Conservation (phyloP, 2,797 vertebrate genomes). For the Cynodonichthys magdalenae region DNA sequence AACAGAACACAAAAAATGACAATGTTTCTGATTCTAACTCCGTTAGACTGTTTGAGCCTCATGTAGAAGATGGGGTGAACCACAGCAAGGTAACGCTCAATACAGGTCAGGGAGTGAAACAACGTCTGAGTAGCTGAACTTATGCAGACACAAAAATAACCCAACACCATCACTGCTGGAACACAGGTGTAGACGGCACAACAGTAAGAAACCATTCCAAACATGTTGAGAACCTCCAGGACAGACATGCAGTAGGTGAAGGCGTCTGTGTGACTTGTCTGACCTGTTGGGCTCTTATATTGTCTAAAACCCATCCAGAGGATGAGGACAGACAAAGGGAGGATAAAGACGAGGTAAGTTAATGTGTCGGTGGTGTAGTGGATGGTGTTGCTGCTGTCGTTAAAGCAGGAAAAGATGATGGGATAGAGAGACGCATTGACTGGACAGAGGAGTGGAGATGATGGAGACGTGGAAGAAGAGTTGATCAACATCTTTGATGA, state of each 20-base stretch:
- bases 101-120: conserved; percentile 32
- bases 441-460: not conserved
- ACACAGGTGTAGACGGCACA: not conserved
- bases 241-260: conserved; percentile 22
- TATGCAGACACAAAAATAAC: not conserved
- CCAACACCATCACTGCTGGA: not conserved
- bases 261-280: not conserved
- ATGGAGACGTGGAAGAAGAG: not conserved
- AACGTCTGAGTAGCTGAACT: not conserved
- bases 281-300: not conserved
- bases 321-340: conserved; percentile 20
- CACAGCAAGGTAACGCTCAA: conserved; percentile 24
- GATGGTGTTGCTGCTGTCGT: not conserved
- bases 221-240: not conserved
- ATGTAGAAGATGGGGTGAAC: conserved; percentile 14
- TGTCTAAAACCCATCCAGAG: conserved; percentile 12
- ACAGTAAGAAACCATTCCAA: fast-evolving
- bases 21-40: not conserved
- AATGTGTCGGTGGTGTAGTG: too few species aligned
- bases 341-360: not conserved
- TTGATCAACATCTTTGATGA: conserved; percentile 1
- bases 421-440: not conserved
- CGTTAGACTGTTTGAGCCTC: not conserved
- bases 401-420: not conserved
- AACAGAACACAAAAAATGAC: conserved; percentile 8